Evolutionary conservation across 2,113 vertebrate species (phyloP).

Genomic region (Pomatostomus ruficeps): DNA sequence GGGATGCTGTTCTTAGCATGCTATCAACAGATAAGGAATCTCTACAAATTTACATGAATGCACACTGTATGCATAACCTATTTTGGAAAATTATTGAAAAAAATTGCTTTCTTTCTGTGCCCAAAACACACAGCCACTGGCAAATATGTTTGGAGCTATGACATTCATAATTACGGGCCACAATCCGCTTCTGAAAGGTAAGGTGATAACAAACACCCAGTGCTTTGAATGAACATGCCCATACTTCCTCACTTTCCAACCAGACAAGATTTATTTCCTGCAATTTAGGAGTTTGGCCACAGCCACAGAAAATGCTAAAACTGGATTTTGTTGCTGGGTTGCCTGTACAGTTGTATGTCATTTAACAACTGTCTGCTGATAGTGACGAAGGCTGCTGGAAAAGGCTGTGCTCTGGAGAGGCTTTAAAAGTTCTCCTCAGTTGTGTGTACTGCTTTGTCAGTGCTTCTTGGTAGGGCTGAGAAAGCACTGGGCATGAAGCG

Average conservation of each 20-base stretch:
- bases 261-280: not conserved
- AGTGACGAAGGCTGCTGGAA: not conserved
- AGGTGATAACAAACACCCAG: not conserved
- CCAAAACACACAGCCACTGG: not conserved
- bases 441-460: not conserved
- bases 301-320: not conserved
- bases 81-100: not conserved
- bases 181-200: not conserved
- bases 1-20: not conserved
- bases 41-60: not conserved
- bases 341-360: not conserved
- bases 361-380: not conserved
- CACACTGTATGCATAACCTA: not conserved
- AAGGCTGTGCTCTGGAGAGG: not conserved
- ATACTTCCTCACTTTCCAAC: not conserved
- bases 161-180: not conserved
- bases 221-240: not conserved
- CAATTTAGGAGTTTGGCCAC: not conserved
- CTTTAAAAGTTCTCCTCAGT: not conserved
- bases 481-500: not conserved
- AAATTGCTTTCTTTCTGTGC: not conserved
- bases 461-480: not conserved
- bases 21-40: not conserved
- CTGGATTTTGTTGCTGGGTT: not conserved
- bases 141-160: not conserved